phyloP scores from a whole-genome alignment of 2,888 invertebrate species.

The Spisula subtruncata region DNA sequence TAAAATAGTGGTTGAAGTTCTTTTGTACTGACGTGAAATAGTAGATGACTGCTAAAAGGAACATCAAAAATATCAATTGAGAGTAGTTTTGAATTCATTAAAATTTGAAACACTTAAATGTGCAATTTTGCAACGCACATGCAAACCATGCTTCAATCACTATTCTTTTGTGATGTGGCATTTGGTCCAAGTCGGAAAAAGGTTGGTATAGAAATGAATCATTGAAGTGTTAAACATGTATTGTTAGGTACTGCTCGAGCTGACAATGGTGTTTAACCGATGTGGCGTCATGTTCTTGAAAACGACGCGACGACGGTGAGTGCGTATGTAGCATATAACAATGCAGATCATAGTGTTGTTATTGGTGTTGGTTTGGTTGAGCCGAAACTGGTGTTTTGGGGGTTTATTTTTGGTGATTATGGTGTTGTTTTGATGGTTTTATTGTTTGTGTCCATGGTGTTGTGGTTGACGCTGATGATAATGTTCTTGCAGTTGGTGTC shows the following conservation, averaged over 20 bases:
- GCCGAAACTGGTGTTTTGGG: not conserved
- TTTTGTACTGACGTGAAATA: constrained; percentile 49
- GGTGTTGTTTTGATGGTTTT: too few species aligned
- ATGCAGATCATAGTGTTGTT: not conserved
- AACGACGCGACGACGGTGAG: not conserved
- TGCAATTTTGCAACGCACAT: constrained; percentile 55
- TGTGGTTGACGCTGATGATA: not conserved
- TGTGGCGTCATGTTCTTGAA: not conserved
- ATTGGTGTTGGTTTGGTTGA: not conserved
- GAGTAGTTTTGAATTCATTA: constrained; percentile 34
- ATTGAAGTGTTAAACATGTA: constrained; percentile 9
- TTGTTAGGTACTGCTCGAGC: not conserved
- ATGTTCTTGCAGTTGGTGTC: not conserved
- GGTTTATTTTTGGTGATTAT: not conserved
- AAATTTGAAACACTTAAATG: constrained; percentile 29
- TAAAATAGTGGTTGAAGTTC: constrained; percentile 12
- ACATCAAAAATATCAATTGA: constrained; percentile 32
- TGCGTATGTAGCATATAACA: not conserved
- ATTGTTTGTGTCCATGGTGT: not conserved
- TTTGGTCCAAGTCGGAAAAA: constrained; percentile 18
- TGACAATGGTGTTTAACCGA: not conserved
- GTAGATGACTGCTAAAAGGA: constrained; percentile 46
- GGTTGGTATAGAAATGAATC: not conserved
- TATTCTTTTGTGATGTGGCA: constrained; percentile 20
- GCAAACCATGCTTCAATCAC: not conserved